Evolutionary conservation across 23 tunicate species (phyloP), one percentile per base, ranked within the genome.

Genomic region (Styela clava): DNA sequence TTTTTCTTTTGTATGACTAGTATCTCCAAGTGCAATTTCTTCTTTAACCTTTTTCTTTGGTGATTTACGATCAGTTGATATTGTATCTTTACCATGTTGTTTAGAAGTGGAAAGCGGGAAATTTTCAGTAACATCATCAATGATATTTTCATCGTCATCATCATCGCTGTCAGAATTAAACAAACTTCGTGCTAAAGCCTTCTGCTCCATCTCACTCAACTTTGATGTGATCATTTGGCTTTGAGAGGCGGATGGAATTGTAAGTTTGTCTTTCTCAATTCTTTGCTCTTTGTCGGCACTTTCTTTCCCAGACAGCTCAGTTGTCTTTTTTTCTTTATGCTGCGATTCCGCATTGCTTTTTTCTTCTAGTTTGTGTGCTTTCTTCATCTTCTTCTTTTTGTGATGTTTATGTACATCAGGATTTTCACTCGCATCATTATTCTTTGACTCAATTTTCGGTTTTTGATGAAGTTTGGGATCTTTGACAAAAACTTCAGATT

Each of bases 131-230:
- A 44, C 56, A 44, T 44, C 56, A 5, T 44, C 56, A 44, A 5
- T 12, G 12, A 44, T 44, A 44, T 44, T 44, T 7, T 5, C 9
- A 44, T 44, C 56, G 12, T 44, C 56, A 18, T 67, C 71, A 1
- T 67, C 71, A 67, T 67, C 71, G 24, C 71, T 67, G 71, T 67
- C 71, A 29, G 31, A 25, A 29, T 24, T 67, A 24, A 67, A 67
- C 31, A 67, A 29, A 22, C 71, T 67, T 18, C 31, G 71, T 18
- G 71, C 31, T 25, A 67, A 24, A 22, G 71, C 71, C n/a, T 67
- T 67, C 71, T 25, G 71, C 16, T 27, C 71, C 22, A 25, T 29
- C 22, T 67, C 31, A 67, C 31, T 25, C 19, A 25, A 24, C n/a
- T 67, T 67, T 67, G 56, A 12, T 5, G 56, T 12, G 12, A 12